Evolutionary conservation across 2,113 vertebrate species (phyloP), one percentile per base, ranked within the genome.

Genomic region (Ariopsis seemanni): DNA sequence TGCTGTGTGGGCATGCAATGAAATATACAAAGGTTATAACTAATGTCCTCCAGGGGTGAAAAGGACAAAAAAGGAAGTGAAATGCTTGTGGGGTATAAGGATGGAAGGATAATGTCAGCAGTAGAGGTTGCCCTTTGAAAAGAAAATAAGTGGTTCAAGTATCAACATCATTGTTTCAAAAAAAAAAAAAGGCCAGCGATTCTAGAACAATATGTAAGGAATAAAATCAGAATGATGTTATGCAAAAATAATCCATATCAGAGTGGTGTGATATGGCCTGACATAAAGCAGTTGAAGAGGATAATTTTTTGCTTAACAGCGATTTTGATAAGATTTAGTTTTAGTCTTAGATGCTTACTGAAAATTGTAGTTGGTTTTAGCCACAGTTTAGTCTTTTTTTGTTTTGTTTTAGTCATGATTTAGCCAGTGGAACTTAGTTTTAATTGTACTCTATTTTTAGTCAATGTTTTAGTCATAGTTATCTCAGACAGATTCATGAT

Each of bases 71-170:
- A 78, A 48, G n/a, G 48, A 78, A 52, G 62, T 9, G 48, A 53
- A 71, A 79, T 71, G 63, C 62, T 81, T 86, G 30, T 69, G 12
- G 27, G 27, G 20, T 57, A 48, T 27, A 34, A 69, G 52, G 62
- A 71, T 72, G 42, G 62, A 34, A 58, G 77, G 52, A 72, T 74
- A 72, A 30, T 74, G 67, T 86, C 63, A 55, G 75, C 20, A 69
- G 85, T 69, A 42, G 62, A 42, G 75, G 48, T 60, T 75, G 85
- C 74, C 85, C 85, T 86, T 86, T 86, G n/a, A 67, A 86, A 79
- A 63, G 58, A 86, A 86, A 86, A 60, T 22, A 17, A 65, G 48
- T 53, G 10, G 60, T 86, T 86, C 74, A 62, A 58, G 27, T 67
- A 74, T 82, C 15, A 62, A 25, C 30, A 82, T 22, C 72, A 78